Base-by-base conservation (phyloP, 2,888 invertebrate genomes). In the Dynastes tityus region DNA sequence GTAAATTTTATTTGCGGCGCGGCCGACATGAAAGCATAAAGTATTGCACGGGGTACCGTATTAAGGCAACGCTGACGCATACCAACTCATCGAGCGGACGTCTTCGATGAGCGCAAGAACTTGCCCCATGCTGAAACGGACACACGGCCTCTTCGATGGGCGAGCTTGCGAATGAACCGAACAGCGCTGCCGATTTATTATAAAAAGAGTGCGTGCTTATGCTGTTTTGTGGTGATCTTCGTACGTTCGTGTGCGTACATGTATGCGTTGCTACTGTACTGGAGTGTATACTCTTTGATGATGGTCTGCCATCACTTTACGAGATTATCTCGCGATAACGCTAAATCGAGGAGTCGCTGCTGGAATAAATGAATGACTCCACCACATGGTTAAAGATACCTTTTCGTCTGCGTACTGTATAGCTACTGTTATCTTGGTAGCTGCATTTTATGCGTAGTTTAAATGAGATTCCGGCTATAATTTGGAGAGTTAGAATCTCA, bases 321-420 rank as follows among this genome's bases (percentile, higher is more conserved):
- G 29, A 76, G 78, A 78, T 78, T 78, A 78, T 71, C 78, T 73
- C 27, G 71, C 71, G 73, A 73, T 78, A 73, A 53, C 63, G 64
- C 61, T 73, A 78, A 78, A 73, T 78, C 73, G 53, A 53, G 53
- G 37, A 67, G 64, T 67, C 55, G 55, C 16, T 4, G 37, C 53
- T 51, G 22, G 55, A 55, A 67, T 67, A 68, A 67, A 67, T 76
- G 40, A 55, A 58, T 65, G 76, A 49, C 29, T 51, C 22, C 22
- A 51, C 29, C 27, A 40, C 27, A 51, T 68, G 51, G 29, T 27
- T 27, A 27, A 4, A 68, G 29, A 68, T 68, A 9, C 16, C 27
- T 67, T 51, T 22, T 27, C 49, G 13, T 63, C 3, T 63, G 27
- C 63, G 45, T 45, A 5, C 55, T 22, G 55, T 16, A 55, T 22